phyloP scores from a whole-genome alignment of 2,797 vertebrate genomes.

The Dermochelys coriacea region DNA sequence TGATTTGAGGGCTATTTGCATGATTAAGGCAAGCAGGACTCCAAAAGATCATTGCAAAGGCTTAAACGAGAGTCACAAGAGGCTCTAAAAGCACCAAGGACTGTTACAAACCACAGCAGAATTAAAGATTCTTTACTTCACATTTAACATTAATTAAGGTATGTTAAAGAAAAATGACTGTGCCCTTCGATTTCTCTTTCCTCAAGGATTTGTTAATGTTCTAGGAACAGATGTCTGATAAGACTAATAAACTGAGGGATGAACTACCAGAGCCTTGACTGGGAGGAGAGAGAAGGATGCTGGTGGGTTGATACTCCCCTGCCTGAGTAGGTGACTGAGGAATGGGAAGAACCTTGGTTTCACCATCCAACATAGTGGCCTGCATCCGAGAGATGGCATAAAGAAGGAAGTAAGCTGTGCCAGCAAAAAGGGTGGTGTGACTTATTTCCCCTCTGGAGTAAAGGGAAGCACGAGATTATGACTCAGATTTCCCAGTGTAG shows the following conservation, averaged over 20 bases:
- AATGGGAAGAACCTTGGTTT: rapidly evolving
- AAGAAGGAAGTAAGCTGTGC: constrained; percentile 57
- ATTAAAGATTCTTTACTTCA: background rate
- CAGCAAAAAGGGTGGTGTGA: constrained; percentile 71
- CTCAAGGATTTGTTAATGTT: background rate
- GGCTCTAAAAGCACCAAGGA: background rate
- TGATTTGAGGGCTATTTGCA: background rate
- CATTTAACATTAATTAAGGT: background rate
- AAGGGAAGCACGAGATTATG: constrained; percentile 11
- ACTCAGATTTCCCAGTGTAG: constrained; percentile 56
- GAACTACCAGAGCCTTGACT: rapidly evolving
- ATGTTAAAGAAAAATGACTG: background rate
- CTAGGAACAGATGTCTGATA: background rate
- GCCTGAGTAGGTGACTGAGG: background rate
- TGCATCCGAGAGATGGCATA: background rate
- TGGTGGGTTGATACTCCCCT: background rate
- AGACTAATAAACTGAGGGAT: background rate
- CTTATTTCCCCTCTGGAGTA: constrained; percentile 46
- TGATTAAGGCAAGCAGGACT: background rate
- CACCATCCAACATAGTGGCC: rapidly evolving
- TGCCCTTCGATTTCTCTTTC: background rate
- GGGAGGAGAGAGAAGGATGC: background rate
- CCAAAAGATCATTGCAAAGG: background rate
- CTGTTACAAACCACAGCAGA: background rate
- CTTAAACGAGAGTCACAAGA: background rate